These are phyloP conservation scores for Sarcophaga caerulescens DNA, from an alignment of 2,888 invertebrate genomes.

Conservation along the genomic window DNA sequence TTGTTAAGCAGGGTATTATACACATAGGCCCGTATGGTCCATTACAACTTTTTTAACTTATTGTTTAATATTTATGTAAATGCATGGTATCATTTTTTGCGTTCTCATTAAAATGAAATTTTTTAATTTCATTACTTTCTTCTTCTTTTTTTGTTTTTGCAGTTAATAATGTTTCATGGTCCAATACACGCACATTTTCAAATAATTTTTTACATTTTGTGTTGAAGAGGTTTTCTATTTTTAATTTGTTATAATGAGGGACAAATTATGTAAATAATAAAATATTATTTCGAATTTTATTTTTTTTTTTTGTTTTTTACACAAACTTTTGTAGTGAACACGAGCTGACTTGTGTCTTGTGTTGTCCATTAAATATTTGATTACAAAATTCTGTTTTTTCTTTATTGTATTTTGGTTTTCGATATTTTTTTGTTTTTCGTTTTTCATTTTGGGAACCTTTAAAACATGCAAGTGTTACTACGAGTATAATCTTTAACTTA, in stretches of 20 bases:
- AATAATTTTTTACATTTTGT: slow-evolving; percentile 13
- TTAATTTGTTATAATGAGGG: no score
- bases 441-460: no score
- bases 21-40: no score
- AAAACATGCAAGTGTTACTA: no score
- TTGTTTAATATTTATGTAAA: background rate
- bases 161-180: background rate
- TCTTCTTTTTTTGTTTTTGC: background rate
- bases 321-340: no score
- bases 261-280: no score
- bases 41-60: background rate
- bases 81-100: background rate
- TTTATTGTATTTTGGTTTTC: background rate
- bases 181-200: slow-evolving; percentile 2
- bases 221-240: background rate
- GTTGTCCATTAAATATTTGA: background rate
- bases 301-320: no score
- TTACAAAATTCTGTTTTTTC: background rate
- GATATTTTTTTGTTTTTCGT: no score
- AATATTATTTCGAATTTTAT: no score
- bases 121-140: background rate
- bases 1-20: no score
- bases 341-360: no score
- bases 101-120: slow-evolving; percentile 14
- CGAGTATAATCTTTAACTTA: no score